phyloP scores from a whole-genome alignment of 1,140 invertebrate species.

The Drosophila sp. region DNA sequence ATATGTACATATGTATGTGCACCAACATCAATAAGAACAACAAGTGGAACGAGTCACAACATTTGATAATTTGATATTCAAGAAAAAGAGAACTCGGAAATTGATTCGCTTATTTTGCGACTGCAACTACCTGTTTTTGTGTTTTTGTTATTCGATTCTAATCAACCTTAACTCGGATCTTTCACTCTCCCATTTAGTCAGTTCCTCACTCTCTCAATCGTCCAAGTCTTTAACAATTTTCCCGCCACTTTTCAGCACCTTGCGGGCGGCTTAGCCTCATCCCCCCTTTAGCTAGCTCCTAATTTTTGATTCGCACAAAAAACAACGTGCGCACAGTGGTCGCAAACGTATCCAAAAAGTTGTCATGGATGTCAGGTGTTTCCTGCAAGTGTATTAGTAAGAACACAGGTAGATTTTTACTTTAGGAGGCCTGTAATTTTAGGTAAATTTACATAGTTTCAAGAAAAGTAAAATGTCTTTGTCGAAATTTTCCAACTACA shows the following conservation, averaged over 20 bases:
- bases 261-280: constrained; percentile 52
- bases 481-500: no score
- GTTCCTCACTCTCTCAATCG: constrained; percentile 6
- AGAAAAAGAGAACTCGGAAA: constrained; percentile 19
- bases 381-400: no score
- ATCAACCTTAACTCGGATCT: constrained; percentile 42
- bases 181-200: constrained; percentile 19
- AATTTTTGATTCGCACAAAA: constrained; percentile 41
- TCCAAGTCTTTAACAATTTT: constrained; percentile 65
- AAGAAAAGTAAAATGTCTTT: no score
- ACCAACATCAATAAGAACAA: constrained; percentile 3
- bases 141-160: constrained; percentile 48
- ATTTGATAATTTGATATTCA: constrained; percentile 15
- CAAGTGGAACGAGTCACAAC: constrained; percentile 24
- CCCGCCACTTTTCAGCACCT: constrained; percentile 77
- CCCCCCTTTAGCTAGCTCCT: constrained; percentile 31
- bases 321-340: constrained; percentile 76
- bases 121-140: constrained; percentile 66
- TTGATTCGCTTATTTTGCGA: constrained; percentile 31
- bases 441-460: no score
- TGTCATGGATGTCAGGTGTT: no score
- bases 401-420: no score
- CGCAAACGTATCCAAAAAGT: not conserved
- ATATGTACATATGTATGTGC: not conserved
- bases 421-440: no score